A percentile compares a stretch with the other conserved stretches of the same genome.
phyloP scores from a whole-genome alignment of 35 echinoderm and acorn worm genomes.

The Antedon bifida region DNA sequence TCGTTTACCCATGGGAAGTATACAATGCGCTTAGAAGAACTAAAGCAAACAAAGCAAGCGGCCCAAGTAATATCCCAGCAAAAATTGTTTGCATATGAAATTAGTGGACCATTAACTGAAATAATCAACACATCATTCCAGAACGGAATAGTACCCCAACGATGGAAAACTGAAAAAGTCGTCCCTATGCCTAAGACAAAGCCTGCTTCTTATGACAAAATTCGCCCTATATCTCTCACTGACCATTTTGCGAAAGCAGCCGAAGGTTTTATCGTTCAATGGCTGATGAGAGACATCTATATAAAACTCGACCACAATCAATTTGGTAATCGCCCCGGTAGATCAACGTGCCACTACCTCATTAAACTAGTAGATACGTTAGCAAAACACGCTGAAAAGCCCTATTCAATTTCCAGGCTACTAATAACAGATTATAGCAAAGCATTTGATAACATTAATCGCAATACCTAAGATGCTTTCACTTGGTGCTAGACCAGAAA shows the following conservation, averaged over 20 bases:
- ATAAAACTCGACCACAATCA: too few species aligned
- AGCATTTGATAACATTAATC: background rate
- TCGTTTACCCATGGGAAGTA: slow-evolving; percentile 29
- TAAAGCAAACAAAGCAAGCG: slow-evolving; percentile 27
- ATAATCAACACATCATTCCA: slow-evolving; percentile 29
- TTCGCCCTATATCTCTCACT: too few species aligned
- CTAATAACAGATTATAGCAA: background rate
- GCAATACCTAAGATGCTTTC: background rate
- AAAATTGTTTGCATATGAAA: slow-evolving; percentile 37
- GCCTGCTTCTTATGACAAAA: too few species aligned
- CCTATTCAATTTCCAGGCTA: background rate
- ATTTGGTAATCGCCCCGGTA: too few species aligned
- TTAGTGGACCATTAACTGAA: slow-evolving; percentile 20
- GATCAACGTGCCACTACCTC: too few species aligned
- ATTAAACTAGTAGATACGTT: background rate
- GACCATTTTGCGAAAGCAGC: too few species aligned
- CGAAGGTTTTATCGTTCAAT: too few species aligned
- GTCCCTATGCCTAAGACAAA: slow-evolving; percentile 36
- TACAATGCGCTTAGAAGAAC: slow-evolving; percentile 24
- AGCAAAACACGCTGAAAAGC: background rate
- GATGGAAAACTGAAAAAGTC: slow-evolving; percentile 48
- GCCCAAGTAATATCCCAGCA: slow-evolving; percentile 27
- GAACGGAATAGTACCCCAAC: slow-evolving; percentile 21
- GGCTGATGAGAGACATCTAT: too few species aligned
- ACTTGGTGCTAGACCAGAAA: background rate